Conservation (phyloP, 2,113 vertebrate genomes). For the Mellivora capensis region DNA sequence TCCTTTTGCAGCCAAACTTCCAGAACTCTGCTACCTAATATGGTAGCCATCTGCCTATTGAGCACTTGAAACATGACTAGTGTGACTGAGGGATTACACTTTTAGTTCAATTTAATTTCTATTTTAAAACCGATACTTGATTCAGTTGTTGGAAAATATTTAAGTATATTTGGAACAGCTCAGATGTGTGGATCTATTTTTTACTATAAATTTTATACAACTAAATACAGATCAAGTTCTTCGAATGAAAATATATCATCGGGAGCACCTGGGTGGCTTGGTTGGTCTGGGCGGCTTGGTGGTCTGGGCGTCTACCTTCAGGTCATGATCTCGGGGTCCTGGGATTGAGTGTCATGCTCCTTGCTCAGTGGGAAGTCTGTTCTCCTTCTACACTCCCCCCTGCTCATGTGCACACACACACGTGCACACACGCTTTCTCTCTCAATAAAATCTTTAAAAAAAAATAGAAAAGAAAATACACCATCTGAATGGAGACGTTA, state of each 20-base stretch:
- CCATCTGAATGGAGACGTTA: not conserved
- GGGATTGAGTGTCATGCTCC: not conserved
- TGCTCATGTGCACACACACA: not conserved
- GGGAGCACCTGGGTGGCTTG: not conserved
- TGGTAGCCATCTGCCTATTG: not conserved
- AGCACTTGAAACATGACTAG: not conserved
- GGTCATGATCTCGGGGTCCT: not conserved
- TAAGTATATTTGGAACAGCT: not conserved
- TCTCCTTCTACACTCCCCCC: not conserved
- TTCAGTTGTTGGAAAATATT: not conserved
- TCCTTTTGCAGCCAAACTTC: not conserved
- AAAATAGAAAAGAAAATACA: not conserved
- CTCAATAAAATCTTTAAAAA: not conserved
- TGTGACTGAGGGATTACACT: not conserved
- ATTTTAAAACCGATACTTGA: not conserved
- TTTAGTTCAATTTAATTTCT: not conserved
- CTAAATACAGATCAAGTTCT: not conserved
- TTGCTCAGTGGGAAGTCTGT: not conserved
- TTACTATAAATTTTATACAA: not conserved
- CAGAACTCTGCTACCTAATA: not conserved
- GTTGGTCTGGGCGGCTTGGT: not conserved
- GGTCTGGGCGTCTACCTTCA: not conserved
- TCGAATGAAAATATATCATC: not conserved
- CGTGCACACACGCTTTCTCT: no score
- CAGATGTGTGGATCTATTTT: not conserved